Base-by-base conservation (phyloP, 2,113 vertebrate species). In the Aegypius monachus region DNA sequence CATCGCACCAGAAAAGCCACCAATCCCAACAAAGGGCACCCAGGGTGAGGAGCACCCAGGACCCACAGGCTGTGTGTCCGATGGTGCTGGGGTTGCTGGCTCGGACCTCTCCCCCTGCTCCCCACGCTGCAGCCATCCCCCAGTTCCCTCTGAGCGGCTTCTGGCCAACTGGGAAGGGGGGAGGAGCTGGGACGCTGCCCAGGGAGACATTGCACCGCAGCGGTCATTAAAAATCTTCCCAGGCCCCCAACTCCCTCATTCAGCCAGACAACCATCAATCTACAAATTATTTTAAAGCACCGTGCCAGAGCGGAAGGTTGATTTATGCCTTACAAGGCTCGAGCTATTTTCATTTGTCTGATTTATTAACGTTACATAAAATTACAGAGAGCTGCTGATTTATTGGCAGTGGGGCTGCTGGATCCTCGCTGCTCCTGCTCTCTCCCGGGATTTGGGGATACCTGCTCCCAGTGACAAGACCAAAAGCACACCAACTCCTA, bases 331-430 rank as follows among this genome's bases (percentile, higher is more conserved):
- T 75, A 65, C 92, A 45, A 85, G 88, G 88, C 93, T 77, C 16
- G 26, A 88, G 92, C 97, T 95, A 92, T 96, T 97, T 96, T 96
- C 92, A 96, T 95, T 90, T 96, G 85, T 71, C 89, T 91, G 96
- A 90, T 97, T 95, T 97, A 96, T 94, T 86, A 86, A 91, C 14
- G 15, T 90, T 88, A 72, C 87, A 90, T 74, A 89, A 92, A 96
- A 90, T 93, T 84, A 93, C 81, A 7, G 87, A 21, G 86, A 56
- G 83, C 66, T 14, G 26, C 70, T 91, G 93, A 96, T 96, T 93
- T 95, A 88, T 31, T 22, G 25, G 31, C 12, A 0, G 21, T 1
- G 6, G 26, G 31, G 79, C 52, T 34, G 63, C 82, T 11, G 92
- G 45, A 32, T 56, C 81, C 85, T 75, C 2, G 0, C 62, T 10